Percentiles rank a stretch among this genome's conserved stretches.
These are phyloP conservation scores for Apodemus speciosus DNA, from an alignment of 2,113 vertebrate species.

Conservation along the genomic window DNA sequence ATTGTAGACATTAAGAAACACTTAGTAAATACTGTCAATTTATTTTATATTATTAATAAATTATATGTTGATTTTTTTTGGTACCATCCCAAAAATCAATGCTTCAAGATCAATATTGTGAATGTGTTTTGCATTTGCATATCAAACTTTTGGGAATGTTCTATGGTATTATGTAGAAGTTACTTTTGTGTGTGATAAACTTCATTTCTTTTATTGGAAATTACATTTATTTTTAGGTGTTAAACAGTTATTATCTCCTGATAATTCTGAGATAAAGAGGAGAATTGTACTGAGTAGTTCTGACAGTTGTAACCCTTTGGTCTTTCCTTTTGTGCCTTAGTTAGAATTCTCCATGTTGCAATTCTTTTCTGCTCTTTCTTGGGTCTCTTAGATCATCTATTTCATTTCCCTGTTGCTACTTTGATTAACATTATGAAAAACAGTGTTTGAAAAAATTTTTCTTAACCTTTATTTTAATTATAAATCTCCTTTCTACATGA, in stretches of 20 bases:
- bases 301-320: accelerated
- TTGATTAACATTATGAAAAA: not conserved
- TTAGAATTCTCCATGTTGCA: not conserved
- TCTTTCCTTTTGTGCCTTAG: not conserved
- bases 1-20: not conserved
- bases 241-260: not conserved
- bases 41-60: not conserved
- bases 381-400: not conserved
- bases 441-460: not conserved
- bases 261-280: not conserved
- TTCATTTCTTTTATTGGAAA: not conserved
- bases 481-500: not conserved
- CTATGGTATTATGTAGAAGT: not conserved
- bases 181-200: not conserved
- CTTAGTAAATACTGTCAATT: not conserved
- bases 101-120: not conserved
- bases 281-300: not conserved
- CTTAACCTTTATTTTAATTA: not conserved
- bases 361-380: not conserved
- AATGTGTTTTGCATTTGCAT: not conserved
- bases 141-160: not conserved
- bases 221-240: not conserved
- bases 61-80: not conserved
- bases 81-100: not conserved
- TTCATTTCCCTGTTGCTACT: not conserved